Conservation (phyloP, 2,797 vertebrate species). For the Vespertilio murinus region DNA sequence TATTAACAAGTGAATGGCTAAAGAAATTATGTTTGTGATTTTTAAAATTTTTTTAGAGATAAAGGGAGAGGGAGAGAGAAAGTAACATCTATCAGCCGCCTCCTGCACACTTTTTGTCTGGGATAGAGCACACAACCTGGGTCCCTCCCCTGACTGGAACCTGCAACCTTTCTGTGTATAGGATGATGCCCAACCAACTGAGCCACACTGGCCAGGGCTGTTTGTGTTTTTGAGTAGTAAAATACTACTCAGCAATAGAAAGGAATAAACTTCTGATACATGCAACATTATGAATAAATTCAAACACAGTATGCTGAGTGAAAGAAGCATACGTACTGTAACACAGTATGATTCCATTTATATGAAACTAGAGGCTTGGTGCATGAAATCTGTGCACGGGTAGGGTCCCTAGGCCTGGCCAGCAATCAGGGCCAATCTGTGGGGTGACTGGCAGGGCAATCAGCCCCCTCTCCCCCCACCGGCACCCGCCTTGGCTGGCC, state of each 20-base stretch:
- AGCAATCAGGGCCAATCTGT: no score
- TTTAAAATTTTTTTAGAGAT: neutral
- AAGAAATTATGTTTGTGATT: neutral
- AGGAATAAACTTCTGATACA: neutral
- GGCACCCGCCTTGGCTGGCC: no score
- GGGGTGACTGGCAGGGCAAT: no score
- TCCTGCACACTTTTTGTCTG: neutral
- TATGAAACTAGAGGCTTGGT: neutral
- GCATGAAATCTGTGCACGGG: fast-evolving
- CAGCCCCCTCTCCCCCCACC: no score
- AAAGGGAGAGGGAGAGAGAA: neutral
- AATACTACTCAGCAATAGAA: neutral
- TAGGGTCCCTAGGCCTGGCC: no score
- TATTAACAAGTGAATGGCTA: neutral
- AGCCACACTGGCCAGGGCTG: neutral
- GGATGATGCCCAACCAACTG: neutral
- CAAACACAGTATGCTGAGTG: neutral
- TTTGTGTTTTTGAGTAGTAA: neutral
- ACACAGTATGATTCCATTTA: neutral
- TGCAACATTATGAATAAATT: neutral
- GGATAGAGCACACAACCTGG: neutral
- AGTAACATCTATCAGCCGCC: neutral
- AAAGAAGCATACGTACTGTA: neutral
- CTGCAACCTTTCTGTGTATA: neutral
- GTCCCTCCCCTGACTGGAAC: neutral